Evolutionary conservation across 2,888 invertebrate species (phyloP).

Genomic region (Lymantria monacha): DNA sequence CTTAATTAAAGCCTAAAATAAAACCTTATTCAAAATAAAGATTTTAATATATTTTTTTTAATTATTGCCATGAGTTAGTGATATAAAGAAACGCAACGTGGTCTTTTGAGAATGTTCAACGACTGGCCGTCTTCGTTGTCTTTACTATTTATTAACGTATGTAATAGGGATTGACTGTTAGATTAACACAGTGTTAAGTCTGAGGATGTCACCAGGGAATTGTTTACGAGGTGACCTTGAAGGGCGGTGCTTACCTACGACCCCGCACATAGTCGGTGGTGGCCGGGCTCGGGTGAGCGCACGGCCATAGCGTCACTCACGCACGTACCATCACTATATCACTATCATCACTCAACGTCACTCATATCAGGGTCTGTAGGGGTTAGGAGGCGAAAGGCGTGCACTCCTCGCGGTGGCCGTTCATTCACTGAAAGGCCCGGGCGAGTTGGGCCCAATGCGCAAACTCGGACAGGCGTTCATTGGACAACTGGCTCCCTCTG

Average conservation of each 20-base stretch:
- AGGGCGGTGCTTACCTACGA: conserved; percentile 62
- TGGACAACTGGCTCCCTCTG: conserved; percentile 60
- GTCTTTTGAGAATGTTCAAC: no score
- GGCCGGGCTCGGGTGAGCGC: conserved; percentile 67
- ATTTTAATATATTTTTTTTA: no score
- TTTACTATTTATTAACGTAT: no score
- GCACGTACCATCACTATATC: conserved; percentile 54
- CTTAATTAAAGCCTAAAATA: no score
- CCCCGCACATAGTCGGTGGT: conserved; percentile 66
- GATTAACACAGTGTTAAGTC: conserved; percentile 22
- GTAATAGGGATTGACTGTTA: conserved; percentile 13
- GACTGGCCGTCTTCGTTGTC: no score
- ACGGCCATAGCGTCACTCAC: conserved; percentile 71
- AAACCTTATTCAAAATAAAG: no score
- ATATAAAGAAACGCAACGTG: no score
- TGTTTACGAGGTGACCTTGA: conserved; percentile 69
- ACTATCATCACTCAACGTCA: conserved; percentile 56
- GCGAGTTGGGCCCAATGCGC: conserved; percentile 59
- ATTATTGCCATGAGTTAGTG: no score
- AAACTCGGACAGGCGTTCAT: conserved; percentile 67
- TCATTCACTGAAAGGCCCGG: conserved; percentile 78
- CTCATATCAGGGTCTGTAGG: conserved; percentile 51
- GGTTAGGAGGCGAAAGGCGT: conserved; percentile 42
- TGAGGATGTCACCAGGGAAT: conserved; percentile 43
- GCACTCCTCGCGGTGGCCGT: conserved; percentile 47